These are phyloP conservation scores for Protaetia brevitarsis DNA, from an alignment of 1,140 invertebrate genomes.

Conservation along the genomic window DNA sequence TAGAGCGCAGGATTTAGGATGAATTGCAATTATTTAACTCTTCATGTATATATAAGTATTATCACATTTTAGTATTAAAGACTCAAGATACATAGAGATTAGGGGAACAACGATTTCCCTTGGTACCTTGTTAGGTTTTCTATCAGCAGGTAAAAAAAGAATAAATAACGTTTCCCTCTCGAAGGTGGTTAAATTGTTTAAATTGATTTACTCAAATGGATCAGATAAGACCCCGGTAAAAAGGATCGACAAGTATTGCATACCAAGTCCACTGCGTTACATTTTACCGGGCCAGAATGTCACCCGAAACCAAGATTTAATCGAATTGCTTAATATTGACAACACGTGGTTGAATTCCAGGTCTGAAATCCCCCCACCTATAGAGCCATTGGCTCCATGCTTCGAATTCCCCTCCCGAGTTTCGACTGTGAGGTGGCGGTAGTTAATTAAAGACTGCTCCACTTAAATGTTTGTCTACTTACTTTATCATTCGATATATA, in stretches of 20 bases:
- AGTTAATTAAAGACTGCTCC: conserved; percentile 33
- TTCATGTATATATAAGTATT: no score
- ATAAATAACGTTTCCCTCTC: conserved; percentile 6
- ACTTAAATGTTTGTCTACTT: conserved; percentile 27
- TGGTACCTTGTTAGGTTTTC: no score
- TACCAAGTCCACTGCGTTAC: neutral
- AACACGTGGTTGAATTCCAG: conserved; percentile 33
- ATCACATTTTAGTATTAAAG: no score
- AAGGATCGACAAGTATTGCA: neutral
- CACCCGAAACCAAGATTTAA: conserved; percentile 33
- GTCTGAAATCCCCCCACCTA: conserved; percentile 26
- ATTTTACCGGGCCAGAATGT: conserved; percentile 12
- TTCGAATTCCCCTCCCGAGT: conserved; percentile 28
- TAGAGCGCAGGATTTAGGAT: no score
- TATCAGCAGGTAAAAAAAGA: no score
- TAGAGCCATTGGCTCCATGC: conserved; percentile 19
- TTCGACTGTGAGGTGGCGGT: neutral
- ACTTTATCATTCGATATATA: conserved; percentile 27
- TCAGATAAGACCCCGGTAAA: neutral
- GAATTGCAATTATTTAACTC: no score
- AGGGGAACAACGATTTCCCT: no score
- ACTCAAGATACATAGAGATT: no score
- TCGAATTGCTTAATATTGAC: conserved; percentile 38
- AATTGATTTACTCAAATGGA: neutral
- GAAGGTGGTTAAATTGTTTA: neutral